Evolutionary conservation across 2,113 vertebrate genomes (phyloP), one percentile per base, ranked within the genome.

Genomic region (Crocuta crocuta): DNA sequence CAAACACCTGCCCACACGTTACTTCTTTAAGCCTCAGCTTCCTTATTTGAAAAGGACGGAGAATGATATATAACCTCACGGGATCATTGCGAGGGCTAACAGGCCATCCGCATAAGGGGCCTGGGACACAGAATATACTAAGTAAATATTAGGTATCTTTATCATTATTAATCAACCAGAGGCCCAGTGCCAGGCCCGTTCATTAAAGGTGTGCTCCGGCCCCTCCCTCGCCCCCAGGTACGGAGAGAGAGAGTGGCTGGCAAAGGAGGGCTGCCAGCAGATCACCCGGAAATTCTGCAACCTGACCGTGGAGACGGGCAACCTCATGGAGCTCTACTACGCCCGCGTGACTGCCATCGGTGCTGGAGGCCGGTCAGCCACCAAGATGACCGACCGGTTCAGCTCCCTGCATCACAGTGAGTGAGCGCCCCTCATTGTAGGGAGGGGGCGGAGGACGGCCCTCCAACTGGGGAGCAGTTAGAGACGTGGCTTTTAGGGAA

Each of bases 221-320:
- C 63, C 26, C 50, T 70, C 24, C 88, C 82, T 94, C 5, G 17
- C 89, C 83, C 21, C 4, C 97, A 99, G 99, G 93, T 99, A 99
- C 2, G 99, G 99, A 76, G 97, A 98, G 16, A 94, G 12, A 11
- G 8, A 15, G 31, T 99, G 99, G 99, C 90, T 98, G 31, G n/a
- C 7, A 9, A 99, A 99, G 83, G n/a, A 0, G 0, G 98, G 98
- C 96, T 99, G 99, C 96, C 99, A 99, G 94, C 63, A 35, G 16
- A 98, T 98, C 98, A 96, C 97, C 0, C 81, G 3, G 82, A 91
- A 39, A 4, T 98, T 91, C 97, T 99, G 99, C 98, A 98, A 99
- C 84, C 98, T 99, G 79, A 99, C 98, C 0, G 0, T 0, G 13
- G 99, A 99, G 89, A 99, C 98, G 0, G 81, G 97, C 55, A 98